These are phyloP conservation scores for Mugil cephalus DNA, from an alignment of 2,113 vertebrate species.

Conservation along the genomic window DNA sequence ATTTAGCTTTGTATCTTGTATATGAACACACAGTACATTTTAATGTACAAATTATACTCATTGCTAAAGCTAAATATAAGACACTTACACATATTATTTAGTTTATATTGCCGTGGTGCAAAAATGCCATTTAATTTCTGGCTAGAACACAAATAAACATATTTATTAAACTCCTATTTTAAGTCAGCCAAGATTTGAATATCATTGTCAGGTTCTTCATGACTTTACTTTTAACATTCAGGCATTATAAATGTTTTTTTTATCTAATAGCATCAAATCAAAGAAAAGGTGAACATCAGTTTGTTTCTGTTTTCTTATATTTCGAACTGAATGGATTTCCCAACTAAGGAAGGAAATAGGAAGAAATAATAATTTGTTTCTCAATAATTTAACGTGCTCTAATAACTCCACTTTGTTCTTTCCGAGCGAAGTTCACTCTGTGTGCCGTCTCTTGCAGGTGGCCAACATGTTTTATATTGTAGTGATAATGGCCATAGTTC, in stretches of 20 bases:
- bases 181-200: constrained; percentile 17
- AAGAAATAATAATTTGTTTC: background rate
- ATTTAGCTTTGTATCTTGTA: too few species aligned
- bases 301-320: background rate
- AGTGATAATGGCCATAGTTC: constrained; percentile 97
- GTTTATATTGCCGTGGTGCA: background rate
- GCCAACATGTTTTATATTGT: constrained; percentile 99
- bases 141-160: constrained; percentile 16
- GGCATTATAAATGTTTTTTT: background rate
- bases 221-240: background rate
- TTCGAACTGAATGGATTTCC: background rate
- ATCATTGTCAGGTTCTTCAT: background rate
- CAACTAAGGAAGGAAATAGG: too few species aligned
- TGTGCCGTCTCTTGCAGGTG: constrained; percentile 85
- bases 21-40: too few species aligned
- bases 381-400: background rate
- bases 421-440: background rate
- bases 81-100: background rate
- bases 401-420: too few species aligned
- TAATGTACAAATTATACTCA: too few species aligned
- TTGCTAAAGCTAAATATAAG: background rate
- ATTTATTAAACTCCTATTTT: background rate
- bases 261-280: too few species aligned
- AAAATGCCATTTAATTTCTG: too few species aligned
- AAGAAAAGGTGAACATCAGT: background rate